Percentiles rank a stretch among this genome's conserved stretches.
Evolutionary conservation across 2,797 vertebrate species (phyloP).

Genomic region (Neosilurus hyrtlii): DNA sequence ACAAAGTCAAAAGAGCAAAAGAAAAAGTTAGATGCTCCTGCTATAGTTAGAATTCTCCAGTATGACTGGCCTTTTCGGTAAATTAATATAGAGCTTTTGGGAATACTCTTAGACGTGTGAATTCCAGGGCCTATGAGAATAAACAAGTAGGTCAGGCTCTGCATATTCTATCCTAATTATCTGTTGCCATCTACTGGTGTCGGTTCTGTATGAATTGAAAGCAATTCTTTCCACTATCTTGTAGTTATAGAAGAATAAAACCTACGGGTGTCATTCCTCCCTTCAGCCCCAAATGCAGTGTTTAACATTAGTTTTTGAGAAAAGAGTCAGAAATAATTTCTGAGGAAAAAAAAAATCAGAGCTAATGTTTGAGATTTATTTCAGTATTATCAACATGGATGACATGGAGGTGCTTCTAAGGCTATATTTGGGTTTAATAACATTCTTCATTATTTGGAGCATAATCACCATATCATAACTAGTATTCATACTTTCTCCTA

Average conservation of each 20-base stretch:
- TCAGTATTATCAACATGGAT: too few relatives aligned
- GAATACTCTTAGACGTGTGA: neutral
- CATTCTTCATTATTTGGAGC: too few relatives aligned
- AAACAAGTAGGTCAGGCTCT: neutral
- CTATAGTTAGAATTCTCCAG: neutral
- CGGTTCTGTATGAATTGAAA: neutral
- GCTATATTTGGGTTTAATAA: too few relatives aligned
- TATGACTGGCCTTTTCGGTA: neutral
- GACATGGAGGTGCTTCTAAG: too few relatives aligned
- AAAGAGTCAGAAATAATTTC: too few relatives aligned
- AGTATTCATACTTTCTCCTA: too few relatives aligned
- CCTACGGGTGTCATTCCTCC: too few relatives aligned
- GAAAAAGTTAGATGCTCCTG: neutral
- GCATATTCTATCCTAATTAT: neutral
- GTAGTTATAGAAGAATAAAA: neutral
- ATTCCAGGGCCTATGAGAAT: neutral
- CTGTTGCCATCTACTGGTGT: constrained; percentile 30
- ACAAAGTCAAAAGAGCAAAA: neutral
- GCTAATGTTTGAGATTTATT: too few relatives aligned
- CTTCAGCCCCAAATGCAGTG: too few relatives aligned
- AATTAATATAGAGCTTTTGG: neutral
- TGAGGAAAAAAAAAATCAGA: too few relatives aligned
- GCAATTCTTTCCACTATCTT: neutral
- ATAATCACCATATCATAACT: too few relatives aligned
- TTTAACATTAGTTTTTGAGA: too few relatives aligned